A percentile compares a stretch with the other conserved stretches of the same genome.
Evolutionary conservation across 1,140 invertebrate species (phyloP).

Genomic region (Anthonomus grandis): DNA sequence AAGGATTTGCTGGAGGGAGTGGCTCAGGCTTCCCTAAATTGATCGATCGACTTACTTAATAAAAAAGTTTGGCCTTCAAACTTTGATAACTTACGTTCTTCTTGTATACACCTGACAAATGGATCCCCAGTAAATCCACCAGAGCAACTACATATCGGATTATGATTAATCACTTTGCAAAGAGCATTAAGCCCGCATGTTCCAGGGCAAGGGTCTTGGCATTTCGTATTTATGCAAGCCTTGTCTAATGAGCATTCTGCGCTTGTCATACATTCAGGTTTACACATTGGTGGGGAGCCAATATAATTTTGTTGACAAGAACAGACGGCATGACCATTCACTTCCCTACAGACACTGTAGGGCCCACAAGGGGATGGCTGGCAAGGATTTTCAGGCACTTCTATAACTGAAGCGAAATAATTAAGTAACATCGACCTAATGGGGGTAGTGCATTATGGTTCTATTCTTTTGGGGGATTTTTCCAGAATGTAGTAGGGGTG

Average conservation of each 20-base stretch:
- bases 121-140: slow-evolving; percentile 69
- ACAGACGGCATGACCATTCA: slow-evolving; percentile 61
- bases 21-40: slow-evolving; percentile 35
- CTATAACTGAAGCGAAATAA: no score
- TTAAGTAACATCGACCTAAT: no score
- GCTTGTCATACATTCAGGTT: slow-evolving; percentile 61
- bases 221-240: slow-evolving; percentile 61
- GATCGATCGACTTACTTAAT: neutral
- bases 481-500: no score
- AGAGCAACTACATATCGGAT: slow-evolving; percentile 65
- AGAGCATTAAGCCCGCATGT: slow-evolving; percentile 66
- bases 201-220: slow-evolving; percentile 60
- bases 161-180: slow-evolving; percentile 66
- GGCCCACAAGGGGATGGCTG: slow-evolving; percentile 69
- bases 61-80: neutral
- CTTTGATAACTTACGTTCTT: slow-evolving; percentile 53
- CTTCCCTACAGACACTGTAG: slow-evolving; percentile 61
- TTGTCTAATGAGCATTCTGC: slow-evolving; percentile 58
- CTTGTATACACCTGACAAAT: slow-evolving; percentile 60
- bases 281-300: slow-evolving; percentile 60
- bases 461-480: no score
- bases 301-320: slow-evolving; percentile 59
- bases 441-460: no score
- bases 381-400: no score
- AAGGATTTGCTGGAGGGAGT: slow-evolving; percentile 53